Conservation (phyloP, 2,113 vertebrate genomes). For the Hemiscyllium ocellatum region DNA sequence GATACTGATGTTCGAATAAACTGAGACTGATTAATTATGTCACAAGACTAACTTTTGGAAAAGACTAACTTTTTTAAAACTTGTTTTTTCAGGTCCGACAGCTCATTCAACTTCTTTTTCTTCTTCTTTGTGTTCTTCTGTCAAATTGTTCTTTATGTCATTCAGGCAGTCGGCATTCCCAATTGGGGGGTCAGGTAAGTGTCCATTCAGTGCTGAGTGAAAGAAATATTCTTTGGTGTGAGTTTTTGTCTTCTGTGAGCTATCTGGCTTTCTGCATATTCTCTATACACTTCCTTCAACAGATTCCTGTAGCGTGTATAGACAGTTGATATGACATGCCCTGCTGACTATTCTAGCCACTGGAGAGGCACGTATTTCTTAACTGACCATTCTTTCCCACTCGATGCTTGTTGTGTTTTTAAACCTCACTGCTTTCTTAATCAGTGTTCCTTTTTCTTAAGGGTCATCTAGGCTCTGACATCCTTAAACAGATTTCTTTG, state of each 20-base stretch:
- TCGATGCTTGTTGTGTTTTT: background rate
- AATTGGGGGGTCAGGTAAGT: constrained; percentile 82
- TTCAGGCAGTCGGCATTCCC: constrained; percentile 85
- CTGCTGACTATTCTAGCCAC: background rate
- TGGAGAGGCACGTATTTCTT: background rate
- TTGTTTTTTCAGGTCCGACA: constrained; percentile 77
- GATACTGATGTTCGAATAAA: background rate
- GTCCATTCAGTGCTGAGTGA: background rate
- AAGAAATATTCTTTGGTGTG: constrained; percentile 46
- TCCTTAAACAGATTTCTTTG: background rate
- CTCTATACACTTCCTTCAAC: constrained; percentile 16
- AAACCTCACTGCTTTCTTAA: background rate
- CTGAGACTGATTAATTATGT: background rate
- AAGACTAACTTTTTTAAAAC: background rate
- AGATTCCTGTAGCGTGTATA: constrained; percentile 41
- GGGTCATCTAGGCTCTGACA: background rate
- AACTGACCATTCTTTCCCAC: constrained; percentile 38
- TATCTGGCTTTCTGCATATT: constrained; percentile 31
- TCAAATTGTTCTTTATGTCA: constrained; percentile 85
- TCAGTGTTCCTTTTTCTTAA: background rate
- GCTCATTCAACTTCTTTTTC: constrained; percentile 97
- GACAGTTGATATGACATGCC: background rate
- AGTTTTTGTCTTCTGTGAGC: constrained; percentile 29
- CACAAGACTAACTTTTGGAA: background rate
- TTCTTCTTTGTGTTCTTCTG: constrained; percentile 97